These are phyloP conservation scores for Narcine bancroftii DNA, from an alignment of 2,113 vertebrate genomes.

Conservation along the genomic window DNA sequence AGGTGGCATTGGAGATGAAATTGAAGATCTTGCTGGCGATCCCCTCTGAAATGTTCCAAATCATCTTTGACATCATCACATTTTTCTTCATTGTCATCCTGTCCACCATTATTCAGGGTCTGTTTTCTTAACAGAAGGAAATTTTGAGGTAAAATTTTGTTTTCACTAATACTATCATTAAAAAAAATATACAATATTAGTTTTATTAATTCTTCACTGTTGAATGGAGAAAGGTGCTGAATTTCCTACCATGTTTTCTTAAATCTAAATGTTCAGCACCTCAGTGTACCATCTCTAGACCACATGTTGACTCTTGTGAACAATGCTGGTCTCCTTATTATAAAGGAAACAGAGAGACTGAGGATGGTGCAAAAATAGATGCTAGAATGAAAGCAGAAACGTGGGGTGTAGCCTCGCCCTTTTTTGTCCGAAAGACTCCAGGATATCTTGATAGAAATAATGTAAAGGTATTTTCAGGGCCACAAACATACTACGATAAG, in stretches of 20 bases:
- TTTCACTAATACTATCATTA: too few species aligned
- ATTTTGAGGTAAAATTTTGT: neutral
- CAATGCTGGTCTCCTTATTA: neutral
- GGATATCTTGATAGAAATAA: too few species aligned
- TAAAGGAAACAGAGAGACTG: neutral
- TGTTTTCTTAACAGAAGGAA: neutral
- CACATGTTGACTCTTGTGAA: neutral
- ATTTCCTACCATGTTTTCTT: too few species aligned
- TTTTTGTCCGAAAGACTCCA: too few species aligned
- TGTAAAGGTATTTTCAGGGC: neutral
- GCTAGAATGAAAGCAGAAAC: neutral
- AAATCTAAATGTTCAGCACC: neutral
- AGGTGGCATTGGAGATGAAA: conserved; percentile 93
- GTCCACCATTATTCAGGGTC: conserved; percentile 95
- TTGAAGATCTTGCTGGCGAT: conserved; percentile 93
- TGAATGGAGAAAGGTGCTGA: too few species aligned
- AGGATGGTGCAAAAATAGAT: neutral
- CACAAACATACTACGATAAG: neutral
- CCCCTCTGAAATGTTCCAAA: conserved; percentile 95
- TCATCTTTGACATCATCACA: conserved; percentile 96
- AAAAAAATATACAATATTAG: too few species aligned
- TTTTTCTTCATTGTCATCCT: conserved; percentile 98
- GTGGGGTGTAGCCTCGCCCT: neutral
- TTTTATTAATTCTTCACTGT: too few species aligned
- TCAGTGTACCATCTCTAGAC: neutral